Base-by-base conservation (phyloP, 2,888 invertebrate genomes). In the Eupithecia vulgata region DNA sequence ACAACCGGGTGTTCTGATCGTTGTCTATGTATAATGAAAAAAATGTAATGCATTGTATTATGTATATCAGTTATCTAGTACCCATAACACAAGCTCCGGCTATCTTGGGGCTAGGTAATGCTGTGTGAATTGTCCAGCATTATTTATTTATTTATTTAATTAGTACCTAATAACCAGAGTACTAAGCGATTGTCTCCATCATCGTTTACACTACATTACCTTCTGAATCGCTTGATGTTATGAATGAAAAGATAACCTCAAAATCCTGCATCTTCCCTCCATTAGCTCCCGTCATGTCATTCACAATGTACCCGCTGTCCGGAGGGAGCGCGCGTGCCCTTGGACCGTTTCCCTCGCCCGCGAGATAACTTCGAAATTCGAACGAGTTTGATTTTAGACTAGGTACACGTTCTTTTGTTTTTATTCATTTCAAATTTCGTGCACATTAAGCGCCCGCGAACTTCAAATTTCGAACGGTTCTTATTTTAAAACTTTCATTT, bases 221-320 rank as follows among this genome's bases (percentile, higher is more conserved):
- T 37, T 25, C 61, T 34, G 17, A 61, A 40, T 37, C 1, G 37
- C 37, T 65, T 40, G 35, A 40, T 65, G 40, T 65, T 65, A 37
- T 65, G 37, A 65, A 65, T 65, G 65, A 21, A 65, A 42, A 65
- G 65, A 65, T 65, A 65, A 40, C 65, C 40, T 65, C 65, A 65
- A 65, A 65, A 5, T 37, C 21, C 64, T 37, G 61, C 64, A 48
- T 72, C 73, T 69, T 77, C 76, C 76, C 76, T 75, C 76, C 76
- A 75, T 75, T 76, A 79, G 68, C 72, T 69, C 73, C 76, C 77
- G 69, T 80, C 82, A 78, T 80, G 69, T 80, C 82, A 78, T 80
- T 85, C 91, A 91, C 84, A 91, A 85, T 87, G 76, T 83, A 84
- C 85, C 87, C 86, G 89, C 81, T 84, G 80, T 80, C 85, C 86